Conservation (phyloP, 1,140 invertebrate genomes). For the Brachionus paranguensis region DNA sequence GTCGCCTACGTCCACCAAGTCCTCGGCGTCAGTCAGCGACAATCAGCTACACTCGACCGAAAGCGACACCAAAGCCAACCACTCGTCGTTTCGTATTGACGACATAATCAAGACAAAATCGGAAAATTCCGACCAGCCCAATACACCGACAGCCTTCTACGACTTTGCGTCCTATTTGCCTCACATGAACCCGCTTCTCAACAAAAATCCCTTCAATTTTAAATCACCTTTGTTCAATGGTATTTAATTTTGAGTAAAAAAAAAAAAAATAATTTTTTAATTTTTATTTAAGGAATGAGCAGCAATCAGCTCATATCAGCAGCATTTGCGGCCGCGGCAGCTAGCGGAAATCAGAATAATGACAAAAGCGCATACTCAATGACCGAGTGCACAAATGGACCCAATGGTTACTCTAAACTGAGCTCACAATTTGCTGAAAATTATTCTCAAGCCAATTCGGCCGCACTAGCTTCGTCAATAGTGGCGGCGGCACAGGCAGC, state of each 20-base stretch:
- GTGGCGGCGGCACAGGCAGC: conserved; percentile 6
- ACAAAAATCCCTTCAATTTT: neutral
- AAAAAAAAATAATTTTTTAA: neutral
- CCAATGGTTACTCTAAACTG: neutral
- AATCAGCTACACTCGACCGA: neutral
- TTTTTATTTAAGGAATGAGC: neutral
- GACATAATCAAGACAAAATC: neutral
- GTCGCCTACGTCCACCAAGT: neutral
- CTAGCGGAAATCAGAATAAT: neutral
- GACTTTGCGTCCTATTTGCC: neutral
- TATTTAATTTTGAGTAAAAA: neutral
- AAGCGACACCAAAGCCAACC: neutral
- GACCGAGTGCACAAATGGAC: neutral
- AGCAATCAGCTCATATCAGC: neutral
- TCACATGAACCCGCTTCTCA: neutral
- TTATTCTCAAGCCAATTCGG: neutral
- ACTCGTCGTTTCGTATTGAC: neutral
- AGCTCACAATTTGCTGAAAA: neutral
- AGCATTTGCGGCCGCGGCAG: neutral
- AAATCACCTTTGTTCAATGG: neutral
- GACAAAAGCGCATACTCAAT: neutral
- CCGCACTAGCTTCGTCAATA: neutral
- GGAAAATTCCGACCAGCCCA: neutral
- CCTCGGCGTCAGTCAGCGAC: neutral
- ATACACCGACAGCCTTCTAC: neutral